A percentile compares a stretch with the other conserved stretches of the same genome.
These are phyloP conservation scores for Hoplostethus mediterraneus DNA, from an alignment of 2,797 vertebrate species.

Conservation along the genomic window DNA sequence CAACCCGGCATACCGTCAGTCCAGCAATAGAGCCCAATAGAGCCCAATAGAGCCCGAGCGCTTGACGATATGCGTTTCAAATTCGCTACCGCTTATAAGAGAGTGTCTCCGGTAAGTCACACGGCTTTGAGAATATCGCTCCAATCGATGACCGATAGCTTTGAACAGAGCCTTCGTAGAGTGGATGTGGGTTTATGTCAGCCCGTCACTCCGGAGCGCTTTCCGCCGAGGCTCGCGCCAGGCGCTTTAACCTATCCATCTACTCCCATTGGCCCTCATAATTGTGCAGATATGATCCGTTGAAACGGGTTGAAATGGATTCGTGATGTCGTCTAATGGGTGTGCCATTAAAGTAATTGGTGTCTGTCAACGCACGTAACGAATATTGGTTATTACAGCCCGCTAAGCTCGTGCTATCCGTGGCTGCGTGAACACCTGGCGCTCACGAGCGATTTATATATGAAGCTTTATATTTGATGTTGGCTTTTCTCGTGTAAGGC, in stretches of 20 bases:
- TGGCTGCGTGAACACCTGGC: slow-evolving; percentile 60
- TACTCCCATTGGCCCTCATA: slow-evolving; percentile 20
- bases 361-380: slow-evolving; percentile 47
- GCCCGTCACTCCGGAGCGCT: slow-evolving; percentile 36
- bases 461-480: background rate
- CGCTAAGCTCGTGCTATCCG: slow-evolving; percentile 10
- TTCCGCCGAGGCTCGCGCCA: background rate
- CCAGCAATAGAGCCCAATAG: slow-evolving; percentile 5
- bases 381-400: slow-evolving; percentile 30
- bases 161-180: background rate
- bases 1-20: background rate
- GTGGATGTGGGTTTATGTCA: background rate
- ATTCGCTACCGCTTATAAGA: background rate
- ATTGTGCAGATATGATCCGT: slow-evolving; percentile 50
- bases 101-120: too few species aligned
- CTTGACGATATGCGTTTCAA: background rate
- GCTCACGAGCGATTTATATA: background rate
- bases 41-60: background rate
- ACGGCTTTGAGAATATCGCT: background rate
- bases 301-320: slow-evolving; percentile 47
- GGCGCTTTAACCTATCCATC: slow-evolving; percentile 10
- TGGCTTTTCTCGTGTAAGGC: background rate
- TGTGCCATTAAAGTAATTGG: slow-evolving; percentile 66
- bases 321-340: slow-evolving; percentile 69
- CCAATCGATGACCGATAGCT: slow-evolving; percentile 16